Evolutionary conservation across 1,140 invertebrate genomes (phyloP).

Genomic region (Conopomorpha cramerella): DNA sequence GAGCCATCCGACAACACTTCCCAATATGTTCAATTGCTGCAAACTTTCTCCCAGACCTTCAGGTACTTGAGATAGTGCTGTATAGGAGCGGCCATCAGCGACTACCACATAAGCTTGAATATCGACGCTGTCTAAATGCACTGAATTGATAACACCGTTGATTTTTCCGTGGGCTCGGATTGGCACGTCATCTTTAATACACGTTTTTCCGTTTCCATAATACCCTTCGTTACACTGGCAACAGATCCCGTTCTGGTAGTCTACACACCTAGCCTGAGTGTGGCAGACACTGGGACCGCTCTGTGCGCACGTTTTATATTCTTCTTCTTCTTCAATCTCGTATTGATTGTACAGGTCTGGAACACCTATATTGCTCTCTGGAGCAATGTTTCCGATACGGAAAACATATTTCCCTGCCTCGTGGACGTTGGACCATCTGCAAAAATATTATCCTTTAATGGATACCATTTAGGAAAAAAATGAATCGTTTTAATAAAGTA

Average conservation of each 20-base stretch:
- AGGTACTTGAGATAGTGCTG: slow-evolving; percentile 82
- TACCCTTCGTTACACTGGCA: slow-evolving; percentile 80
- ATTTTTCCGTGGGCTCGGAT: slow-evolving; percentile 86
- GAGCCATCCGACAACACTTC: slow-evolving; percentile 85
- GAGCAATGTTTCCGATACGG: slow-evolving; percentile 71
- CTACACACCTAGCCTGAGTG: slow-evolving; percentile 78
- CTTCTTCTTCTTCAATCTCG: slow-evolving; percentile 37
- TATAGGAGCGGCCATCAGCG: slow-evolving; percentile 86
- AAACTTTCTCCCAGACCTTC: slow-evolving; percentile 74
- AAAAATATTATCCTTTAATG: slow-evolving; percentile 26
- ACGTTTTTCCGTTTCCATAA: slow-evolving; percentile 91
- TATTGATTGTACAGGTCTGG: slow-evolving; percentile 66
- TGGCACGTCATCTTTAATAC: slow-evolving; percentile 80
- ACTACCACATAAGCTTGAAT: slow-evolving; percentile 92
- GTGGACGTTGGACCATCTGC: slow-evolving; percentile 83
- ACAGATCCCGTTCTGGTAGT: slow-evolving; percentile 84
- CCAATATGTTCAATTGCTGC: slow-evolving; percentile 79
- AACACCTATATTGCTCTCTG: slow-evolving; percentile 65
- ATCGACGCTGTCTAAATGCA: slow-evolving; percentile 75
- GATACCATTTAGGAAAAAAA: too few species aligned
- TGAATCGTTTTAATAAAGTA: too few species aligned
- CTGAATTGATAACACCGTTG: slow-evolving; percentile 77
- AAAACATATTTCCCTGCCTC: slow-evolving; percentile 84
- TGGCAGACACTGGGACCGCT: slow-evolving; percentile 74
- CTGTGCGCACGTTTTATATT: slow-evolving; percentile 59